phyloP scores from a whole-genome alignment of 2,797 vertebrate genomes.

The Falco columbarius region DNA sequence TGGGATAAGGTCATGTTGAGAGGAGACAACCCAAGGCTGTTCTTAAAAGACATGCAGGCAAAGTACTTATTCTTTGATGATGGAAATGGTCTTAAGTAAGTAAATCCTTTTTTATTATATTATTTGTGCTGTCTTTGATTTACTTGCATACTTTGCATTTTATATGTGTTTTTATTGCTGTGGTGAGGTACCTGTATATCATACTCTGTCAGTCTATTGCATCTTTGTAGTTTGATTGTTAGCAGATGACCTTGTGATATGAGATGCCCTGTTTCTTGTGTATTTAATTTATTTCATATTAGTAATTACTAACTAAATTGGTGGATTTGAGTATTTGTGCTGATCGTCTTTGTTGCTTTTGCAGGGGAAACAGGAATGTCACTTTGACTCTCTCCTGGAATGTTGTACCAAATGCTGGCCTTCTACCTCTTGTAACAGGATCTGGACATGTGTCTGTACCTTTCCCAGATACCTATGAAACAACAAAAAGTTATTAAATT shows the following conservation, averaged over 20 bases:
- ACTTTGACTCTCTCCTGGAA: constrained; percentile 97
- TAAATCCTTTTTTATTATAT: not conserved
- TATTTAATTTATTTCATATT: not conserved
- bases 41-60: constrained; percentile 92
- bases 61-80: constrained; percentile 99
- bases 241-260: not conserved
- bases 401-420: constrained; percentile 95
- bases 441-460: constrained; percentile 91
- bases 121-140: not conserved
- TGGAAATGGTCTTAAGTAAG: constrained; percentile 94
- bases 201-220: not conserved
- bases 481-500: constrained; percentile 91
- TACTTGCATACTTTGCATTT: not conserved
- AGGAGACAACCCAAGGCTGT: constrained; percentile 91
- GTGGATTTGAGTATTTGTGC: not conserved
- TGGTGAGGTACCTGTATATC: not conserved
- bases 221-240: not conserved
- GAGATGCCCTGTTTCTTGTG: not conserved
- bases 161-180: not conserved
- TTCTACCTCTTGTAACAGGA: constrained; percentile 94
- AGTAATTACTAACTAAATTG: not conserved
- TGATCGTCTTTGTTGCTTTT: constrained; percentile 53
- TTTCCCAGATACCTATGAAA: constrained; percentile 95
- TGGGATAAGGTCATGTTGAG: constrained; percentile 97
- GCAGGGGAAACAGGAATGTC: constrained; percentile 95